Percentiles rank a stretch among this genome's conserved stretches.
These are phyloP conservation scores for Anthoptus insignis DNA, from an alignment of 2,888 invertebrate species.

Conservation along the genomic window DNA sequence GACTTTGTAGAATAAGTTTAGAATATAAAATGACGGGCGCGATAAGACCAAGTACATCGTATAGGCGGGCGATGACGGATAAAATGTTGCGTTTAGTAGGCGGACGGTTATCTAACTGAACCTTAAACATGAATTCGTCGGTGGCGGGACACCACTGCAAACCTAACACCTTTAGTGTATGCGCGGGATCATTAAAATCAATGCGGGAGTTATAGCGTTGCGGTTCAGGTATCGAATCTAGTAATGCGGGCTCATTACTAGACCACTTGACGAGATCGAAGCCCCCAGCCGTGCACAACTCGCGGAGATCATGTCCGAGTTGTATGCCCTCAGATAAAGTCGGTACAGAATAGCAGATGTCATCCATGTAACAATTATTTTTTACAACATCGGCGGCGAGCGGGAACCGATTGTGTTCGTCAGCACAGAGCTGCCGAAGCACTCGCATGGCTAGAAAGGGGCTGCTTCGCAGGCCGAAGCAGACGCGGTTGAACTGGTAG, in stretches of 20 bases:
- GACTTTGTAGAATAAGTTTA: not conserved
- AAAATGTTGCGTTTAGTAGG: not conserved
- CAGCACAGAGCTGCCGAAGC: too few species aligned
- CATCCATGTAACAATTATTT: too few species aligned
- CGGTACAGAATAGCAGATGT: too few species aligned
- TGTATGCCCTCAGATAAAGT: too few species aligned
- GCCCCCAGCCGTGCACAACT: too few species aligned
- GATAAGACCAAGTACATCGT: not conserved
- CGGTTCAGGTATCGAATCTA: not conserved
- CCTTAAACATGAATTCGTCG: not conserved
- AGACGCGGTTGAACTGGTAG: too few species aligned
- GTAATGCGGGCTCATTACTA: not conserved
- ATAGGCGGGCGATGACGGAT: not conserved
- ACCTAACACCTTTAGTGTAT: not conserved
- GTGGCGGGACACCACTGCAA: not conserved
- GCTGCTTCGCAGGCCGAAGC: too few species aligned
- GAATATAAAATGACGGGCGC: not conserved
- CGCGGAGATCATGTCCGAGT: too few species aligned
- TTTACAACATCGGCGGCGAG: too few species aligned
- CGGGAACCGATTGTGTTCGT: too few species aligned
- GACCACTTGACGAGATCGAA: constrained; percentile 4
- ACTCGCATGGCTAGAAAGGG: too few species aligned
- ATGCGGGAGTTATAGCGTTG: not conserved
- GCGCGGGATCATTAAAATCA: not conserved
- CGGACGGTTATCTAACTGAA: not conserved